phyloP scores from a whole-genome alignment of 2,113 vertebrate genomes.

The Rhizomys pruinosus region DNA sequence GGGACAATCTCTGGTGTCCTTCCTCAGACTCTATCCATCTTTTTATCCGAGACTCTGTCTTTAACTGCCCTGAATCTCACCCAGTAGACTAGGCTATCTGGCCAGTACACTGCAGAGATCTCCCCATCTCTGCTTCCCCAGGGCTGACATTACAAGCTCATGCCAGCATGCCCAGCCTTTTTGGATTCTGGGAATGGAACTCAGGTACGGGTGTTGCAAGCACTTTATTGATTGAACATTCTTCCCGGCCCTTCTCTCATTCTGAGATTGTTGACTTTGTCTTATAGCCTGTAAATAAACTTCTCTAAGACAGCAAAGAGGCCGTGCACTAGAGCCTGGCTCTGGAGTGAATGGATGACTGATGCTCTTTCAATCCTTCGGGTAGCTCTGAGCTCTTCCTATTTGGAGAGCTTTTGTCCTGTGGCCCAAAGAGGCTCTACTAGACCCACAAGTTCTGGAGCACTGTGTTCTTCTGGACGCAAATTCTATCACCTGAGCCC shows the following conservation, averaged over 20 bases:
- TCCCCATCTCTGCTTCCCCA: too few relatives aligned
- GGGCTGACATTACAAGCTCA: too few relatives aligned
- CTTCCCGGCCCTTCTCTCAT: too few relatives aligned
- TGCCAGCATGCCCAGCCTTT: too few relatives aligned
- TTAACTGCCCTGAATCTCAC: too few relatives aligned
- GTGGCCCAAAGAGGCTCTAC: not conserved
- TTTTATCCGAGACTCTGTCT: not conserved
- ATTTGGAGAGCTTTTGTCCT: not conserved
- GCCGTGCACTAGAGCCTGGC: not conserved
- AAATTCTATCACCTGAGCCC: not conserved
- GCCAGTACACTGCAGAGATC: too few relatives aligned
- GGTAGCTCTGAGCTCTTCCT: not conserved
- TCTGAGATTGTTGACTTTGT: too few relatives aligned
- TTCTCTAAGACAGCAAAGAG: accelerated
- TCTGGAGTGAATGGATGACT: not conserved
- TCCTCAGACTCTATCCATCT: not conserved
- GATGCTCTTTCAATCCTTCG: not conserved
- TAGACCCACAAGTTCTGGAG: not conserved
- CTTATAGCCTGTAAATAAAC: too few relatives aligned
- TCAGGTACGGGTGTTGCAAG: too few relatives aligned
- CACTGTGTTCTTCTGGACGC: not conserved
- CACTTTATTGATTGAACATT: too few relatives aligned
- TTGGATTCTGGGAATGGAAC: not conserved
- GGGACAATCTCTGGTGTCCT: not conserved
- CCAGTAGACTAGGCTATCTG: too few relatives aligned